Evolutionary conservation across 2,888 invertebrate genomes (phyloP), one percentile per base, ranked within the genome.

Genomic region (Ceramica pisi): DNA sequence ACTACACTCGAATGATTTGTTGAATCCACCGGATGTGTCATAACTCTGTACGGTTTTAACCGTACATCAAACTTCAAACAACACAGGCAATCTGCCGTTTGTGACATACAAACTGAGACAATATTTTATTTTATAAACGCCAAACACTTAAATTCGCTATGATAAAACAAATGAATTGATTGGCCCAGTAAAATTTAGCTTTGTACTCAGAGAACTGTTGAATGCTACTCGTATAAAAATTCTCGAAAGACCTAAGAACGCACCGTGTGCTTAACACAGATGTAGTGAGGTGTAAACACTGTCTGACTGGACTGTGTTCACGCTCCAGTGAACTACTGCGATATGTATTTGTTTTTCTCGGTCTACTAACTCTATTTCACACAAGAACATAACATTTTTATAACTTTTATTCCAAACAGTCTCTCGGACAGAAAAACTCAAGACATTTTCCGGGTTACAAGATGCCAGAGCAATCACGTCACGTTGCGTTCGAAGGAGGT

Each of bases 1-100:
- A 59, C 46, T 68, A 31, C 59, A 23, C 53, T 10, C 41, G 38
- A n/a, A 60, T 60, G 41, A 55, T 48, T 31, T 78, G 53, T 48
- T 31, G 53, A 48, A 35, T 48, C 31, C 2, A 12, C 12, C 56
- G 44, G 46, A 35, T 14, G 23, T 21, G 26, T 46, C 23, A 51
- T 57, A 59, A 21, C 35, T 57, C 57, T 44, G 35, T 51, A 19
- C n/a, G 23, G 8, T n/a, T 16, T 9, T 16, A 21, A 5, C 53
- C 21, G 59, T 48, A 9, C 2, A 71, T 71, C 71, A 61, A 46
- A 53, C 2, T 56, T 46, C 10, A 55, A 1, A 14, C 23, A 8
- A 46, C 5, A 19, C 31, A 46, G 46, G 6, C 19, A 19, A 46
- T 46, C 19, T 46, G 46, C 46, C 46, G 19, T 19, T 0, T 46